Base-by-base conservation (phyloP, 2,797 vertebrate genomes). In the Notamacropus eugenii region DNA sequence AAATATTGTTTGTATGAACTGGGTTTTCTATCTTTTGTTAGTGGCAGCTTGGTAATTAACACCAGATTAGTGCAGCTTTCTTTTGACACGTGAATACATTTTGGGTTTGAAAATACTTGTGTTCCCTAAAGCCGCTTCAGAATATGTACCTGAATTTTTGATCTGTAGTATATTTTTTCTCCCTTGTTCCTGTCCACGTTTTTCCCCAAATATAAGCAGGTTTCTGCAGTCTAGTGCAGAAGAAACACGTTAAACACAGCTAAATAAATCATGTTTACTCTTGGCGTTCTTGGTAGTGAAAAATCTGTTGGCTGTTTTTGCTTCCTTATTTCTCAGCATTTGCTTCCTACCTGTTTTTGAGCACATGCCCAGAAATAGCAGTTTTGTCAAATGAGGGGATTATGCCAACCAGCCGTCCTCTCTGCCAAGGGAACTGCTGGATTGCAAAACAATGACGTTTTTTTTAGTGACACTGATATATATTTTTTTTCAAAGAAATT, bases 301-400 rank as follows among this genome's bases (percentile, higher is more conserved):
- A 98, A 98, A 98, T 98, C 97, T 98, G 98, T 98, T 98, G 98
- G 99, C 98, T 99, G 98, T 98, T 99, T 99, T 98, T 98, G 98
- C 99, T 99, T 99, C 99, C 99, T 99, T 98, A 98, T 99, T 99
- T 99, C 98, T 98, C 98, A 98, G 98, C 98, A 98, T 99, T 99
- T 99, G 98, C 99, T 99, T 99, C 99, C 99, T 99, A 99, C 99
- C 99, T 99, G 98, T 98, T 99, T 99, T 99, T 99, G 99, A 99
- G 98, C 92, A 95, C 10, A 97, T 99, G 99, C 99, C 99, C 99
- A 99, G 99, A 99, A 99, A 99, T 99, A 99, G 99, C 99, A 99
- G 98, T 99, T 99, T 99, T 99, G 98, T 99, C 99, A 99, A 98
- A 98, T 55, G 98, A 98, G 98, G 97, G 96, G 98, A 98, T 98